A percentile compares a stretch with the other conserved stretches of the same genome.
Evolutionary conservation across 23 tunicate species (phyloP).

Genomic region (Styela plicata): DNA sequence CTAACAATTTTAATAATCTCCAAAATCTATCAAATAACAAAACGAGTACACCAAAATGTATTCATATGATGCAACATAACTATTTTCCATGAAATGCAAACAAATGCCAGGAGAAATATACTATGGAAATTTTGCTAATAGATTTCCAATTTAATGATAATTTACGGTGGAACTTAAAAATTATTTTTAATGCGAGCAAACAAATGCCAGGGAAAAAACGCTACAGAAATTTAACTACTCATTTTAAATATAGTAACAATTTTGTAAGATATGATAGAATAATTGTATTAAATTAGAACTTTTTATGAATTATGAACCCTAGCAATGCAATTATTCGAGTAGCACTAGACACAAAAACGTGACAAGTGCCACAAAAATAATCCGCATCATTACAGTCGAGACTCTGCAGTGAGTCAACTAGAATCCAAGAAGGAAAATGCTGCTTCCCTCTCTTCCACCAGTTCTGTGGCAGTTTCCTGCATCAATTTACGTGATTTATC

Average conservation of each 20-base stretch:
- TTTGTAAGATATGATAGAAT: not conserved
- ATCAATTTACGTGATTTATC: constrained; percentile 74
- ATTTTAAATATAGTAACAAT: not conserved
- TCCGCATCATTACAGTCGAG: constrained; percentile 59
- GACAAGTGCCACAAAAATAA: not conserved
- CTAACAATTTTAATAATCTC: not conserved
- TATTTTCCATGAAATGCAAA: too few species aligned
- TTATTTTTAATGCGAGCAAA: constrained; percentile 2
- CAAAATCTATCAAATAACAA: not conserved
- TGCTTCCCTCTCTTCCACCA: constrained; percentile 57
- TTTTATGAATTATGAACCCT: not conserved
- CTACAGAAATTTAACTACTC: not conserved
- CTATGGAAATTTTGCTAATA: not conserved
- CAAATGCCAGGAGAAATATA: too few species aligned
- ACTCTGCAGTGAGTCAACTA: constrained; percentile 69
- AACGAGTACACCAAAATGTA: too few species aligned
- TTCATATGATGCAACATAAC: too few species aligned
- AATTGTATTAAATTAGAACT: too few species aligned
- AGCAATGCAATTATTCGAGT: not conserved
- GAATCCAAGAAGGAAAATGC: constrained; percentile 36
- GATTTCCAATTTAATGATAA: not conserved
- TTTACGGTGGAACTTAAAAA: not conserved
- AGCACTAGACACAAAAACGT: not conserved
- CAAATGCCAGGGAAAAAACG: constrained; percentile 2
- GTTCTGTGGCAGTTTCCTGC: constrained; percentile 87